Evolutionary conservation across 1,140 invertebrate genomes (phyloP).

Genomic region (Heliconius hewitsoni): DNA sequence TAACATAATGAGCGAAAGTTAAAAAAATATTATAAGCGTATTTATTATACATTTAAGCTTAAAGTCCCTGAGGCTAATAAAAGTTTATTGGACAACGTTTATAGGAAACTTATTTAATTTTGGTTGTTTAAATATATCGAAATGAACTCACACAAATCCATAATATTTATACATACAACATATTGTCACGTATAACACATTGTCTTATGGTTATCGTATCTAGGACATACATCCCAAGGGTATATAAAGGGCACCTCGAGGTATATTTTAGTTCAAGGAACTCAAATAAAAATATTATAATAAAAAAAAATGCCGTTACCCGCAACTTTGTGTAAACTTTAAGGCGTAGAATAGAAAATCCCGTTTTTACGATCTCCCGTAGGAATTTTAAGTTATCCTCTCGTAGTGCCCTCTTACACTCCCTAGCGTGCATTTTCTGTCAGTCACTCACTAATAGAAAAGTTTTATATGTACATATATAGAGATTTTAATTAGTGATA

Average conservation of each 20-base stretch:
- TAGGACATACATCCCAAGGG: neutral
- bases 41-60: neutral
- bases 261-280: neutral
- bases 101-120: neutral
- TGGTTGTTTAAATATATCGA: neutral
- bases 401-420: too few relatives aligned
- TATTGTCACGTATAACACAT: neutral
- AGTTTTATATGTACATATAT: too few relatives aligned
- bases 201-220: neutral
- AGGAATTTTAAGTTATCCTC: too few relatives aligned
- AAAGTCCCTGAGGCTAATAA: neutral
- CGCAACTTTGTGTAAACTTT: too few relatives aligned
- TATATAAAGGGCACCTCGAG: neutral
- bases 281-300: neutral
- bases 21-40: neutral
- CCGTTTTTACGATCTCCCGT: too few relatives aligned
- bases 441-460: too few relatives aligned
- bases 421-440: too few relatives aligned
- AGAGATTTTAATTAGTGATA: too few relatives aligned
- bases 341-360: too few relatives aligned
- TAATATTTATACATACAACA: neutral
- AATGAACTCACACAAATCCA: neutral
- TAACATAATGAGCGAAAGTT: constrained; percentile 3
- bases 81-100: neutral
- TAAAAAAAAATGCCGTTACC: too few relatives aligned